Conservation (phyloP, 2,888 invertebrate genomes). For the Chironomus riparius region DNA sequence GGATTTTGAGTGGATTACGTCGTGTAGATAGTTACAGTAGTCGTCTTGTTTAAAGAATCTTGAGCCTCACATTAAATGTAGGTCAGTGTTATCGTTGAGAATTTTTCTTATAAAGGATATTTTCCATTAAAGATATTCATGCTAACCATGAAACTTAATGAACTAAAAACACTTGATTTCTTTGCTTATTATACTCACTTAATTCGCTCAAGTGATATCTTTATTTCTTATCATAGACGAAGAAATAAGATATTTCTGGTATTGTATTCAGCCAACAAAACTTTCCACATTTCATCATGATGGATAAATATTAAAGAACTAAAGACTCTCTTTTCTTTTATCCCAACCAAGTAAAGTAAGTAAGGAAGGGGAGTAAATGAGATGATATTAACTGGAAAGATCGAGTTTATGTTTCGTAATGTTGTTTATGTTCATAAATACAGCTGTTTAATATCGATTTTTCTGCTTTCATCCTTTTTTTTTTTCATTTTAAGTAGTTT, state of each 20-base stretch:
- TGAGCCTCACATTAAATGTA: neutral
- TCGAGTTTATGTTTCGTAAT: conserved; percentile 2
- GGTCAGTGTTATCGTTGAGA: neutral
- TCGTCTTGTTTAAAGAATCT: neutral
- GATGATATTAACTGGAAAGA: conserved; percentile 3
- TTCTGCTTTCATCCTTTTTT: neutral
- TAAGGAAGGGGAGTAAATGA: neutral
- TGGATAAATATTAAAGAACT: conserved; percentile 20
- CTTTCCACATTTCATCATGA: neutral
- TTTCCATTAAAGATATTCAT: too few species aligned
- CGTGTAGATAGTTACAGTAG: neutral
- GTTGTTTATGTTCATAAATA: conserved; percentile 16
- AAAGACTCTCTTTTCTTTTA: neutral
- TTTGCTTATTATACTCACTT: neutral
- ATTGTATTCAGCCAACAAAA: neutral
- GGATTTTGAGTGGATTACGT: conserved; percentile 6
- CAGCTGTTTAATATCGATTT: conserved; percentile 27
- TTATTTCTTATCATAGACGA: neutral
- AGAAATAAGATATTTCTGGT: neutral
- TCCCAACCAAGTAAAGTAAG: neutral
- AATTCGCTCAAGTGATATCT: neutral
- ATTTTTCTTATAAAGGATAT: too few species aligned
- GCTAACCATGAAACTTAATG: conserved; percentile 16
- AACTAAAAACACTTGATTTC: conserved; percentile 14
- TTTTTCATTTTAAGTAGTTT: too few species aligned